Evolutionary conservation across 2,113 vertebrate genomes (phyloP), one percentile per base, ranked within the genome.

Genomic region (Cinclus cinclus): DNA sequence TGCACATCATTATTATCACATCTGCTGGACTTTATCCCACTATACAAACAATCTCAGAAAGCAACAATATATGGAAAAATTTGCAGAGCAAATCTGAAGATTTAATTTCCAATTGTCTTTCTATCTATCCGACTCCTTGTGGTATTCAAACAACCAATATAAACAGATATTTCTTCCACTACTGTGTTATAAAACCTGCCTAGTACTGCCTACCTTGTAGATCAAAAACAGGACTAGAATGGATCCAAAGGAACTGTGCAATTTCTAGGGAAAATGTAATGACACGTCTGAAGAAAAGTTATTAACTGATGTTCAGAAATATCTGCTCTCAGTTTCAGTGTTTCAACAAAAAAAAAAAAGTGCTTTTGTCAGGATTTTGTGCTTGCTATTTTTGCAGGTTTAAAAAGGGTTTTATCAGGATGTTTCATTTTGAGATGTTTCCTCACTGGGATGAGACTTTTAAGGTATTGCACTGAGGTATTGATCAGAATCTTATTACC

Each of bases 311-410:
- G 18, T 81, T 86, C 56, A 91, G 60, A 95, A 89, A 74, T 68
- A 83, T 37, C 25, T 87, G 20, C 42, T 94, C 83, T 94, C 53
- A 65, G 70, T 96, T 95, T 91, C 37, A 95, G 55, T 58, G 60
- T 78, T 53, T 59, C 42, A 50, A 69, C 49, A 77, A 33, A 37
- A 84, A 33, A 92, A 92, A 95, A 94, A 95, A 94, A 39, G 11
- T 44, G 82, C 13, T 92, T 96, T 88, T 87, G 60, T 56, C 68
- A 95, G 73, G n/a, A 70, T 78, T 97, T 96, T 95, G 28, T 91
- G 41, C 58, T 76, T 67, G 42, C 35, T 88, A 69, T 70, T 95
- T 95, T 92, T 93, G 27, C 85, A 58, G 68, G 83, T 95, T 73
- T 92, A 87, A 80, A 95, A 93, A 86, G 10, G 4, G 13, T 84